Base-by-base conservation (phyloP, 2,113 vertebrate genomes). In the Stomatorhinus ivindoensis region DNA sequence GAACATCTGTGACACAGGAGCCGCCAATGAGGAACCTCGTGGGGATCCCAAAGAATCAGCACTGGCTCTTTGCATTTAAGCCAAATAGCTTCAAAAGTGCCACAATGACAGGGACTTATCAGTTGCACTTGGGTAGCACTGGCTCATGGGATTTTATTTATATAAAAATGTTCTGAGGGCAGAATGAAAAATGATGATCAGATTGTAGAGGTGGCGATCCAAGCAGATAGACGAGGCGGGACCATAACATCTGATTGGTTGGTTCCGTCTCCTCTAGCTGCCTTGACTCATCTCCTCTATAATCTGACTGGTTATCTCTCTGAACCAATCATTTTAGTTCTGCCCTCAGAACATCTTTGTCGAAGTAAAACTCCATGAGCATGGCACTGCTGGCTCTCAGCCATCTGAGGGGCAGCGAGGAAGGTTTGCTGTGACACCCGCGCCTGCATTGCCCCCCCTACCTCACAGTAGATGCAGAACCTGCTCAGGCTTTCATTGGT, bases 391-490 rank as follows among this genome's bases (percentile, higher is more conserved):
- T 10, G n/a, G 61, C 61, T 27, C n/a, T 65, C n/a, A 31, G 61
- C 61, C 9, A 15, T 39, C 31, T 6, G 15, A 76, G 31, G 31
- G n/a, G 27, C 27, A 73, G 4, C 4, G 13, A 35, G 27, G n/a
- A 35, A 7, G 4, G 69, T 35, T 31, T 76, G 31, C 24, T 13
- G 69, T 4, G 3, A 76, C 69, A 39, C 31, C 31, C 4, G 0
- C 13, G 44, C 3, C 13, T 76, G 61, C 6, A 50, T 76, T 17
- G 7, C n/a, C 44, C 69, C 31, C 83, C 90, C 91, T 88, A 96
- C 96, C 95, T 97, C 96, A 94, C 96, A 97, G 92, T 95, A 94
- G n/a, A 95, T 95, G 91, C 96, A 97, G 92, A 96, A 97, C 61
- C 90, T 93, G 35, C 92, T 91, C 4, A 92, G 92, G 65, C 91